Evolutionary conservation across 1,140 invertebrate genomes (phyloP).

Genomic region (Bombus cullumanus): DNA sequence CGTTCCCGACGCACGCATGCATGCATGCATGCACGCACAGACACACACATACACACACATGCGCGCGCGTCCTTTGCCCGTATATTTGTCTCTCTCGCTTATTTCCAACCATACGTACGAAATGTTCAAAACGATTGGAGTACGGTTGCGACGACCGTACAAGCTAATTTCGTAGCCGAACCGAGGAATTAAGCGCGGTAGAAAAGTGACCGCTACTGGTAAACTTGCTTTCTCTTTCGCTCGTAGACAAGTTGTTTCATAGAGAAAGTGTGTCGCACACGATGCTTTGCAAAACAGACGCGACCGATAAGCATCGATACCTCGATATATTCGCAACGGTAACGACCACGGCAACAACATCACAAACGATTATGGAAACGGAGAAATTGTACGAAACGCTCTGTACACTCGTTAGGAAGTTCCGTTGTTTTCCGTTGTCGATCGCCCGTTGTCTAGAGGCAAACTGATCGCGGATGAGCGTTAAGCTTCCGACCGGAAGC

Average conservation of each 20-base stretch:
- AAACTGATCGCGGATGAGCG: background rate
- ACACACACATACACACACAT: accelerated
- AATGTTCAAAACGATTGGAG: background rate
- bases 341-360: background rate
- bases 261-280: constrained; percentile 35
- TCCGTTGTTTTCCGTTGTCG: too few relatives aligned
- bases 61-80: too few relatives aligned
- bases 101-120: background rate
- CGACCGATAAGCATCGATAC: background rate
- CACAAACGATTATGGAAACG: background rate
- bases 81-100: background rate
- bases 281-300: background rate
- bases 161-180: background rate
- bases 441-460: too few relatives aligned
- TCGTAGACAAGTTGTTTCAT: constrained; percentile 5
- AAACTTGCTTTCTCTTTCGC: constrained; percentile 39
- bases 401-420: too few relatives aligned
- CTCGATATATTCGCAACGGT: background rate
- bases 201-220: background rate
- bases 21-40: too few relatives aligned
- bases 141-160: background rate
- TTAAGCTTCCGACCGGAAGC: background rate
- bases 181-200: background rate
- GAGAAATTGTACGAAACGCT: background rate
- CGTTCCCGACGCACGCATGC: background rate